These are phyloP conservation scores for Hybognathus amarus DNA, from an alignment of 2,797 vertebrate genomes.

Conservation along the genomic window DNA sequence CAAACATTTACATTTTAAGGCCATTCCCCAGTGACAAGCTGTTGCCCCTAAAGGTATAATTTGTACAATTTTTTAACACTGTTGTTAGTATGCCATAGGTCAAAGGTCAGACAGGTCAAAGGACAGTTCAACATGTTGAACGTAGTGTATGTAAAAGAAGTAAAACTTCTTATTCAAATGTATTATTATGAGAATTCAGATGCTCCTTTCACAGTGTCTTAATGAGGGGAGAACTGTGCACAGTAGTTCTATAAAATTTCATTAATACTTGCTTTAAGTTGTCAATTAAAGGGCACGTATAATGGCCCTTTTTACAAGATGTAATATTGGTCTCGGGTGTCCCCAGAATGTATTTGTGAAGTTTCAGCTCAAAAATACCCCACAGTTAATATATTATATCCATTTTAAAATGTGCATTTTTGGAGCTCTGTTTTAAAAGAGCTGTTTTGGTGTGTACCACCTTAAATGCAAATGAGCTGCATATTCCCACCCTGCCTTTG, in stretches of 20 bases:
- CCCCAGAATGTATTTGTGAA: too few relatives aligned
- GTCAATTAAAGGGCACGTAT: too few relatives aligned
- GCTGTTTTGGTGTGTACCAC: too few relatives aligned
- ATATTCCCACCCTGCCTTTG: too few relatives aligned
- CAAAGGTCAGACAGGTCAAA: conserved; percentile 10
- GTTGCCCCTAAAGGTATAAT: background rate
- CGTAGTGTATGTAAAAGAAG: background rate
- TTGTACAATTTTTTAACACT: background rate
- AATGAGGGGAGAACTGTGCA: background rate
- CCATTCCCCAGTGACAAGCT: background rate
- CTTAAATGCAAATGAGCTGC: too few relatives aligned
- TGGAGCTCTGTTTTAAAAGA: too few relatives aligned
- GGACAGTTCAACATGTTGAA: background rate
- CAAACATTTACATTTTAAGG: background rate
- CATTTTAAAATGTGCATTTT: too few relatives aligned
- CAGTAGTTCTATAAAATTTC: background rate
- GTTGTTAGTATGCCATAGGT: background rate
- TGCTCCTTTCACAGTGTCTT: background rate
- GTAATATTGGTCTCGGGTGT: too few relatives aligned
- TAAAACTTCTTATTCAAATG: background rate
- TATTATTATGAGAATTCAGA: background rate
- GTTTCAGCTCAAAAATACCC: too few relatives aligned
- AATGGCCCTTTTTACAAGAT: too few relatives aligned
- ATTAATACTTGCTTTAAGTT: background rate
- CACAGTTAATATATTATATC: too few relatives aligned